phyloP scores from a whole-genome alignment of 1,140 invertebrate genomes.

The Tetramorium alpestre region DNA sequence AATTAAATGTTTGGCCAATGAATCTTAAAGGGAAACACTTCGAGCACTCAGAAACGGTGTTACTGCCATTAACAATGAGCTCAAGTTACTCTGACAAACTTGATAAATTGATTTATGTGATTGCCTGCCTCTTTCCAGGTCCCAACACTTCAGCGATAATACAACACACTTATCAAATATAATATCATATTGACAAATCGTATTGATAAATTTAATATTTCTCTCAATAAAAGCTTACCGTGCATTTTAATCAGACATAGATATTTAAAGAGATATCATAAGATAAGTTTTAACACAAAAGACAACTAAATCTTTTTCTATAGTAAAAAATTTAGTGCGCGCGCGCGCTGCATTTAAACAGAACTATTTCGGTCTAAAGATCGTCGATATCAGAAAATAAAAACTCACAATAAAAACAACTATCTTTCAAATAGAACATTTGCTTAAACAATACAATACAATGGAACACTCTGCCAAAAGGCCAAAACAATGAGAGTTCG shows the following conservation, averaged over 20 bases:
- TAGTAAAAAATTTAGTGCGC: neutral
- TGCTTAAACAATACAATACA: neutral
- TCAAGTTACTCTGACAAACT: slow-evolving; percentile 1
- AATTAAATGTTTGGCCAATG: neutral
- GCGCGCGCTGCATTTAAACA: neutral
- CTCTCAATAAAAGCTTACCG: neutral
- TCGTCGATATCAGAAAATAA: neutral
- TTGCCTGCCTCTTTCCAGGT: neutral
- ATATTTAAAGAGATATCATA: neutral
- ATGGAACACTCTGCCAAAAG: neutral
- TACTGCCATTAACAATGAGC: neutral
- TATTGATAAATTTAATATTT: neutral
- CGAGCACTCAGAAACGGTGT: neutral
- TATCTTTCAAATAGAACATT: neutral
- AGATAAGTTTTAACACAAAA: neutral
- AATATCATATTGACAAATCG: neutral
- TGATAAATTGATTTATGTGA: slow-evolving; percentile 34
- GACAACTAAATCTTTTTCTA: neutral
- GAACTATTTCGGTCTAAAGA: neutral
- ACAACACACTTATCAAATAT: neutral
- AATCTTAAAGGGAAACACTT: slow-evolving; percentile 10
- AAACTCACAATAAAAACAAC: neutral
- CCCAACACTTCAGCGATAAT: neutral
- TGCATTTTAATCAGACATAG: neutral
- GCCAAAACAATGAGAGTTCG: neutral